Conservation (phyloP, 2,797 vertebrate genomes). For the Sebastes baramenuke region DNA sequence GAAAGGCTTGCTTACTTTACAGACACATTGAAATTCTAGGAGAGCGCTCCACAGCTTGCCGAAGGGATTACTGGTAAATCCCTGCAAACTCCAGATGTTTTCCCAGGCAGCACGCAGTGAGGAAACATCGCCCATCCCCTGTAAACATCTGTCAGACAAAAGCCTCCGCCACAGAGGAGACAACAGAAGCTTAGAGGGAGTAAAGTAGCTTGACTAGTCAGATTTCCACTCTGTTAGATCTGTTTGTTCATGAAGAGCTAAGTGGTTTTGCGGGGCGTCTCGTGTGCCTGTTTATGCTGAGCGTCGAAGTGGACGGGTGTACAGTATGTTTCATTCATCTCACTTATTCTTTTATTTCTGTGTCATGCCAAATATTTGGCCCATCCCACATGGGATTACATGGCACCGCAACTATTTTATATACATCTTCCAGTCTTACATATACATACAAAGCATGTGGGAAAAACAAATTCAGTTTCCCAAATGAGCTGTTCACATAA, state of each 20-base stretch:
- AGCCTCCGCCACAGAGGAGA: slow-evolving; percentile 66
- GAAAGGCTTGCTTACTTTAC: slow-evolving; percentile 64
- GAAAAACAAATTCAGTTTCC: background rate
- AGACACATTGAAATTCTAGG: slow-evolving; percentile 75
- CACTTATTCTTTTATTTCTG: too few relatives aligned
- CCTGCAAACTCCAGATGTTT: slow-evolving; percentile 81
- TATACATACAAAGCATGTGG: background rate
- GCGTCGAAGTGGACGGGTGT: slow-evolving; percentile 38
- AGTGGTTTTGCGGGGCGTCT: slow-evolving; percentile 48
- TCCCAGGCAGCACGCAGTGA: slow-evolving; percentile 68
- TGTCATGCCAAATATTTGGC: background rate
- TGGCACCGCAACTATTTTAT: background rate
- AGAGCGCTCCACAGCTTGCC: slow-evolving; percentile 65
- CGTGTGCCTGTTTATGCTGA: slow-evolving; percentile 20
- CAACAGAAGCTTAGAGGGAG: slow-evolving; percentile 67
- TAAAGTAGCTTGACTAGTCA: slow-evolving; percentile 67
- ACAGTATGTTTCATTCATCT: background rate
- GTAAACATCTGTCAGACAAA: slow-evolving; percentile 84
- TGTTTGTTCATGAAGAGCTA: slow-evolving; percentile 62
- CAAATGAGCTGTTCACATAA: too few relatives aligned
- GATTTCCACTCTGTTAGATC: slow-evolving; percentile 61
- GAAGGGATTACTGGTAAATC: slow-evolving; percentile 79
- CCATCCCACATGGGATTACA: background rate
- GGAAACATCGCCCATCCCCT: slow-evolving; percentile 72
- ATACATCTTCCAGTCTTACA: background rate